Evolutionary conservation across 1,140 invertebrate genomes (phyloP).

Genomic region (Megalopta genalis): DNA sequence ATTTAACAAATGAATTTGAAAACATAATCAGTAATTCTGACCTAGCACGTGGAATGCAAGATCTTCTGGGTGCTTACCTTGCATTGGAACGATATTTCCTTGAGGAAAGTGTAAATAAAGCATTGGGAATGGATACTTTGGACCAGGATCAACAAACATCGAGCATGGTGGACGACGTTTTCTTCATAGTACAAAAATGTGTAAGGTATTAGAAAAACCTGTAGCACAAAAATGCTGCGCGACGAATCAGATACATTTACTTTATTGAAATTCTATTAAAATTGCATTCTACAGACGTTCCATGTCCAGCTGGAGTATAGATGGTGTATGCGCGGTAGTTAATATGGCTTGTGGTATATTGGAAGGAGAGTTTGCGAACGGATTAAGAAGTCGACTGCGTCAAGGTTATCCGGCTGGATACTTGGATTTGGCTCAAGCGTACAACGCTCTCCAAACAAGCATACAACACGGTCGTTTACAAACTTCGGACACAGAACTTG

Average conservation of each 20-base stretch:
- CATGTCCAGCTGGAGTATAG: constrained; percentile 93
- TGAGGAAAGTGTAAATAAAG: constrained; percentile 96
- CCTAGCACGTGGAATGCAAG: constrained; percentile 92
- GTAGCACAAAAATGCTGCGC: no score
- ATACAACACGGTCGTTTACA: constrained; percentile 91
- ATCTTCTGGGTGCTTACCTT: constrained; percentile 94
- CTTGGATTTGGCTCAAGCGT: constrained; percentile 89
- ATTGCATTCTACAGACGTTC: constrained; percentile 84
- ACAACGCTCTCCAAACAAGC: constrained; percentile 89
- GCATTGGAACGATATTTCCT: constrained; percentile 97
- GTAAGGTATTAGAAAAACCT: constrained; percentile 84
- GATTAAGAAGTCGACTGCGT: constrained; percentile 87
- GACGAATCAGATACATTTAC: not conserved
- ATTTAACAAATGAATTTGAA: constrained; percentile 83
- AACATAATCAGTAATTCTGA: constrained; percentile 88
- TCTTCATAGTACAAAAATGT: constrained; percentile 98
- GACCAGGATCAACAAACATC: constrained; percentile 89
- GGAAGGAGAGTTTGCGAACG: constrained; percentile 91
- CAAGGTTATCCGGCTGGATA: constrained; percentile 93
- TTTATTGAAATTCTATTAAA: constrained; percentile 34
- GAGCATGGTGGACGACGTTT: constrained; percentile 98
- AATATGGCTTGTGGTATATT: constrained; percentile 95
- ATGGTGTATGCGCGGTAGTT: constrained; percentile 97
- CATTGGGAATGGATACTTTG: constrained; percentile 91
- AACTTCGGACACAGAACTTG: constrained; percentile 90